phyloP scores from a whole-genome alignment of 2,797 vertebrate species.

The Craterocephalus amniculus region DNA sequence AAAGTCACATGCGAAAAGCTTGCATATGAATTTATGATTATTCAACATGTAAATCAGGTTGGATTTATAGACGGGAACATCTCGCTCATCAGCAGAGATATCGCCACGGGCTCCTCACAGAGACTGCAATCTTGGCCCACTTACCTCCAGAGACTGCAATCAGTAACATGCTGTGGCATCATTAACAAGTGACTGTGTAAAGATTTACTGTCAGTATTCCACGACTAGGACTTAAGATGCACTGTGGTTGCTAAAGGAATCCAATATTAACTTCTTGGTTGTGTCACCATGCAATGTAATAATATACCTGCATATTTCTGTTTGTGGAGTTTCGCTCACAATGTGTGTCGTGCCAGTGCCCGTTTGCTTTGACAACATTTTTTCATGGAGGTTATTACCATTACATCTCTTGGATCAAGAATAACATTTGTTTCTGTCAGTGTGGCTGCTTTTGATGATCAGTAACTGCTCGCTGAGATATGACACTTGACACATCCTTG shows the following conservation, averaged over 20 bases:
- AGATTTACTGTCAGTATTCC: slow-evolving; percentile 44
- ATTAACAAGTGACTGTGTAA: slow-evolving; percentile 63
- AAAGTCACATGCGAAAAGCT: slow-evolving; percentile 27
- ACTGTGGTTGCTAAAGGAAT: slow-evolving; percentile 17
- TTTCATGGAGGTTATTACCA: background rate
- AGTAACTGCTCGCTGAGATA: background rate
- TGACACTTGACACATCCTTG: background rate
- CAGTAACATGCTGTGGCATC: slow-evolving; percentile 74
- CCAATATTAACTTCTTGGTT: slow-evolving; percentile 34
- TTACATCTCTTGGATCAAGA: background rate
- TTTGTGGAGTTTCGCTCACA: background rate
- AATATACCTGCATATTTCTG: background rate
- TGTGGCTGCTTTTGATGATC: background rate
- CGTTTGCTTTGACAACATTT: background rate
- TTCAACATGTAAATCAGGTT: slow-evolving; percentile 72
- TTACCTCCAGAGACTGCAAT: slow-evolving; percentile 75
- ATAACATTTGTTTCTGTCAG: background rate
- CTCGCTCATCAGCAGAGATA: slow-evolving; percentile 68
- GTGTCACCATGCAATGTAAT: slow-evolving; percentile 1
- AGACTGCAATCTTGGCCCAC: slow-evolving; percentile 65
- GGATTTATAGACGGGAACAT: slow-evolving; percentile 56
- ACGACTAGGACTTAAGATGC: slow-evolving; percentile 36
- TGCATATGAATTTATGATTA: slow-evolving; percentile 58
- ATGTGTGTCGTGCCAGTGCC: background rate
- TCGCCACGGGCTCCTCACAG: slow-evolving; percentile 64